Evolutionary conservation across 2,113 vertebrate species (phyloP), one percentile per base, ranked within the genome.

Genomic region (Petrocephalus zakoni): DNA sequence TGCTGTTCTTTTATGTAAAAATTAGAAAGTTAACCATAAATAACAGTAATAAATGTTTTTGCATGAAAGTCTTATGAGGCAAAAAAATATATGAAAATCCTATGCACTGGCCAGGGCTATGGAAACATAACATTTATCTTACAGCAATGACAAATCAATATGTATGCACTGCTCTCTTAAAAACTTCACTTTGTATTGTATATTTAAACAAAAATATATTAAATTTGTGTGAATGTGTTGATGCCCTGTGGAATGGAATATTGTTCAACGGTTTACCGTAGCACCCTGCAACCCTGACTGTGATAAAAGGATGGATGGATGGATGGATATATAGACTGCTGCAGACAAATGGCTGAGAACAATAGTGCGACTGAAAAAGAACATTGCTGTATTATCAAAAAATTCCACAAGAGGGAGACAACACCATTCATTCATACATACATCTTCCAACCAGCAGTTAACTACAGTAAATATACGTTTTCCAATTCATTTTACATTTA

Each of bases 371-470:
- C 34, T 19, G 72, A 78, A 42, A 42, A 78, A 78, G 61, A 78
- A 42, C 72, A 78, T 19, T 42, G 72, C 5, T 85, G 82, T 51
- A 85, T 49, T 49, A n/a, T 52, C 82, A 49, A 85, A 19, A 25
- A 13, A n/a, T 25, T 25, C 82, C 82, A 85, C 82, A 85, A 85
- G 82, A 85, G 49, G 82, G 82, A 85, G 82, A 85, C 82, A 75
- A 29, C 11, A 49, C 25, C 9, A 51, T 51, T 29, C 49, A 51
- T 51, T 85, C n/a, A 13, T 8, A 21, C 22, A 46, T 51, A 21
- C 22, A 46, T 51, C 72, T 78, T 78, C 72, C 72, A 78, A 8
- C 3, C n/a, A 68, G 61, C 58, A 64, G n/a, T 64, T 75, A 34
- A 37, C 68, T 37, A 42, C 42, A 2, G 37, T 83, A 22, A 3